phyloP scores from a whole-genome alignment of 2,113 vertebrate genomes.

The Dipodomys spectabilis region DNA sequence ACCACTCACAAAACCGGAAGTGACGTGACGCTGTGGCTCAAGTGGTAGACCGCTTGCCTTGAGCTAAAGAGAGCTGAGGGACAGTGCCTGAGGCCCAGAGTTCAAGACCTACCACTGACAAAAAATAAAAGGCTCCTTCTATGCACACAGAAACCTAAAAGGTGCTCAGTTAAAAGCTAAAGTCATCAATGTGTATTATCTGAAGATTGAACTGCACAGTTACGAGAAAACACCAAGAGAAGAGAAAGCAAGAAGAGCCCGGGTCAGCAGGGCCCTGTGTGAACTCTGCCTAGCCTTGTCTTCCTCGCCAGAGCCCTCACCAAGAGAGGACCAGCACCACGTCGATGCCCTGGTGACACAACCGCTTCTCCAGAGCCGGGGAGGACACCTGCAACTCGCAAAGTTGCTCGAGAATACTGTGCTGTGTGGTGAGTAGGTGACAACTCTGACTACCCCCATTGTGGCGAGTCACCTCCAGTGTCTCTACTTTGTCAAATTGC shows the following conservation, averaged over 20 bases:
- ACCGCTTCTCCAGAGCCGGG: not conserved
- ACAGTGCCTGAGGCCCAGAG: too few species aligned
- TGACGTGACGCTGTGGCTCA: too few species aligned
- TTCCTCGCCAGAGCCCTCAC: not conserved
- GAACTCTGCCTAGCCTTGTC: too few species aligned
- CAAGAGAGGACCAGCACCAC: rapidly evolving
- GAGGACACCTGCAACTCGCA: not conserved
- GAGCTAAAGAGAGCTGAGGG: too few species aligned
- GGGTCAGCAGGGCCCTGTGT: rapidly evolving
- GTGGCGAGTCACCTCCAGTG: not conserved
- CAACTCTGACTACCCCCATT: rapidly evolving
- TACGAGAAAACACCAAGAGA: not conserved
- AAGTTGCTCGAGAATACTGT: not conserved
- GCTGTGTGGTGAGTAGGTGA: rapidly evolving
- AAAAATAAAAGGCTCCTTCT: not conserved
- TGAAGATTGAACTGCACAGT: not conserved
- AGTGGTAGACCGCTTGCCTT: too few species aligned
- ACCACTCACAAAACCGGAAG: too few species aligned
- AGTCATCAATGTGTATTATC: not conserved
- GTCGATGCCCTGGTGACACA: not conserved
- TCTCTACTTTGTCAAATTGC: not conserved
- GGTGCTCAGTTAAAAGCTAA: not conserved
- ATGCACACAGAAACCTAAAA: not conserved
- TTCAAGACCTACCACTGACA: too few species aligned
- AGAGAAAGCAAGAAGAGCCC: not conserved